Percentiles rank a stretch among this genome's conserved stretches.
phyloP scores from a whole-genome alignment of 2,797 vertebrate genomes.

The Hoplostethus atlanticus region DNA sequence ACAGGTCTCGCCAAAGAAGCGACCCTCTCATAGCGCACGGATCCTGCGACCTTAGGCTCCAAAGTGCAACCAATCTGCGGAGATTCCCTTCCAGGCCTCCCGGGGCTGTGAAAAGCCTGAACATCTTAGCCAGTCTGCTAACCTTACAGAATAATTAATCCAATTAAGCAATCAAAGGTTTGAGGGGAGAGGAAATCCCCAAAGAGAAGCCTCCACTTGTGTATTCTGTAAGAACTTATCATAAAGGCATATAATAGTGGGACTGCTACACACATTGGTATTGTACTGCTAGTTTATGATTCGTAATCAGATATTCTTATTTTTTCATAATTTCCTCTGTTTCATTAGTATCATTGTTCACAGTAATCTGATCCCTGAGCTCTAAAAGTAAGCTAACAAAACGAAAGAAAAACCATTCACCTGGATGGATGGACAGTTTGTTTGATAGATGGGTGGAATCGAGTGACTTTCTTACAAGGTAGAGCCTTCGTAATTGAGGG shows the following conservation, averaged over 20 bases:
- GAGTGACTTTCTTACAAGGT: too few species aligned
- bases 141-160: conserved; percentile 63
- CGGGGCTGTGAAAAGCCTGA: conserved; percentile 23
- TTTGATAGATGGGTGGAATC: too few species aligned
- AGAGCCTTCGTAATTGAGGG: too few species aligned
- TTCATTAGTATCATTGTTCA: too few species aligned
- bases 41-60: conserved; percentile 42
- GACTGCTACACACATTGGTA: too few species aligned
- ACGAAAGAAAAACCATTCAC: too few species aligned
- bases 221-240: conserved; percentile 29
- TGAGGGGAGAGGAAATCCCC: conserved; percentile 27
- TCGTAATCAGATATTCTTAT: too few species aligned
- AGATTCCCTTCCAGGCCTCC: conserved; percentile 27
- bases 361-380: too few species aligned
- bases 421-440: too few species aligned
- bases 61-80: conserved; percentile 37
- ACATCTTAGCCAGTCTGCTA: conserved; percentile 37
- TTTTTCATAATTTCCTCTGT: too few species aligned
- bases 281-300: too few species aligned
- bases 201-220: conserved; percentile 25
- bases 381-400: too few species aligned
- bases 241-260: not conserved
- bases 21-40: conserved; percentile 31
- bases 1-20: conserved; percentile 36
- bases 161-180: conserved; percentile 69